Evolutionary conservation across 1,140 invertebrate species (phyloP), one percentile per base, ranked within the genome.

Genomic region (Aphaenogaster rudis): DNA sequence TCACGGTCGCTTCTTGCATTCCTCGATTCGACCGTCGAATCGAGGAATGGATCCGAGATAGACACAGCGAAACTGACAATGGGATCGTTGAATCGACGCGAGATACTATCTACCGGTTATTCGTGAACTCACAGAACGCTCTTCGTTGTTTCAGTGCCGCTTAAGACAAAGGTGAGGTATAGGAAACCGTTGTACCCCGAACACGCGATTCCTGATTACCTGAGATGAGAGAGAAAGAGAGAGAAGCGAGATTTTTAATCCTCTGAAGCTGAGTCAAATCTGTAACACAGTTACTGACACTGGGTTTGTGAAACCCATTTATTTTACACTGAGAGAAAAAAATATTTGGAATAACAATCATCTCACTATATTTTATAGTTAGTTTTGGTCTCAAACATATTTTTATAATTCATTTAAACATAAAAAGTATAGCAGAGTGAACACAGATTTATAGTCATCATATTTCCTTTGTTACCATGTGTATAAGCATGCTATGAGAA

Each of bases 111-210:
- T 74, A 21, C 6, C 11, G 11, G 28, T 21, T 77, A 45, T 21
- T 45, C 9, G 36, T 67, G 6, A 1, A 42, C 9, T 57, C 4
- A 9, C 11, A 39, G 13, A 21, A 3, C 36, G 33, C 39, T 77
- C 50, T 36, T 36, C 50, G 17, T 74, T 39, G 54, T 77, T 59
- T 61, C 74, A 39, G 36, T 15, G 74, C 74, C 36, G 13, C 21
- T 45, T 17, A 45, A 77, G 74, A 6, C 7, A n/a, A 76, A 39
- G 11, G 33, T 59, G 72, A 76, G 54, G 3, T 42, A 28, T 28
- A 28, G 2, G 36, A 61, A 61, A 45, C 7, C 15, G 13, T 52
- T 36, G 50, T 59, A 59, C 11, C 2, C 5, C 36, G 72, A 39
- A 15, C 33, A 42, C n/a, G 11, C 52, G 33, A 76, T n/a, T 21